Evolutionary conservation across 2,888 invertebrate species (phyloP), one percentile per base, ranked within the genome.

Genomic region (Tachystola acroxantha): DNA sequence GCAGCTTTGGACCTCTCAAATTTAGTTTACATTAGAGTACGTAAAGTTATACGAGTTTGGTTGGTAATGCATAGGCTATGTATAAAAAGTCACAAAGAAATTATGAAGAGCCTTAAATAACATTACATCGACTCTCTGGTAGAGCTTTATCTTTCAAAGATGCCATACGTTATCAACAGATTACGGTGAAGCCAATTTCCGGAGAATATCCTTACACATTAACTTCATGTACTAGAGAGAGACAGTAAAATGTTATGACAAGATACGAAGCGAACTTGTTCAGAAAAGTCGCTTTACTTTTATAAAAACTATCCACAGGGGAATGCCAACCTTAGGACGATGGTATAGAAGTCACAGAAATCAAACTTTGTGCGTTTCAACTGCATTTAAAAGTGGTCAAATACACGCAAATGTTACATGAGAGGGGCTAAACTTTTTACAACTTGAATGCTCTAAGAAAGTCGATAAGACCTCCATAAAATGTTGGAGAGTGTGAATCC

Each of bases 231-330:
- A 58, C n/a, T 64, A 57, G 50, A 57, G 66, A 65, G 54, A 58
- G 67, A 74, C 74, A 73, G 73, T 78, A 80, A 80, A 81, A 79
- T 65, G 73, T 76, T 79, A 79, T 77, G 74, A 73, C 73, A 64
- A 78, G 75, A 76, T 75, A 74, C 68, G 71, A 68, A 63, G 65
- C 64, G 64, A 75, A 73, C 65, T 70, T 71, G 52, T 54, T 55
- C 59, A 50, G 46, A 47, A 60, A 50, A 55, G 41, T 36, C 45
- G 42, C 34, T 49, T 48, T 52, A 52, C 37, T 48, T 33, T 36
- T 40, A 33, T 12, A 27, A 14, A 31, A 41, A 43, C 37, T 28
- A 11, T 20, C 22, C 26, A 6, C 39, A 43, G 12, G 19, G 25
- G 16, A 64, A 48, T 42, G 13, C 44, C 12, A 36, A 46, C 56